Evolutionary conservation across 2,888 invertebrate species (phyloP).

Genomic region (Zaprionus obscuricornis): DNA sequence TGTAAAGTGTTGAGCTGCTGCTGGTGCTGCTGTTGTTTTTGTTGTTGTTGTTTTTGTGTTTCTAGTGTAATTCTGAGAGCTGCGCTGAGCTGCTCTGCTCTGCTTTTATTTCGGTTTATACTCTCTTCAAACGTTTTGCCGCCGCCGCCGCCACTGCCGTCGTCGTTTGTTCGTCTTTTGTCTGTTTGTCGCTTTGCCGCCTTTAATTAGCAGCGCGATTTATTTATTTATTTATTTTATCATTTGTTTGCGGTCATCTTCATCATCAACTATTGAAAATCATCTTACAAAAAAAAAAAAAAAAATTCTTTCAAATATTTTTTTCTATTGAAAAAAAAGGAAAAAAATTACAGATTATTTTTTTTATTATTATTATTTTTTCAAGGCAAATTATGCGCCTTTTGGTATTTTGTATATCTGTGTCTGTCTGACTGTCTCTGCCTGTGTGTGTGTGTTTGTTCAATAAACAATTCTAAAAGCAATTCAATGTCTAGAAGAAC

Average conservation of each 20-base stretch:
- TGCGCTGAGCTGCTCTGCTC: slow-evolving; percentile 22
- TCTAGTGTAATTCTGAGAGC: slow-evolving; percentile 28
- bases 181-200: slow-evolving; percentile 38
- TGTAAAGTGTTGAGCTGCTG: slow-evolving; percentile 12
- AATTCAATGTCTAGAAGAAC: slow-evolving; percentile 47
- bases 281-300: too few relatives aligned
- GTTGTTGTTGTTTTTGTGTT: slow-evolving; percentile 28
- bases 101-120: slow-evolving; percentile 53
- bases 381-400: slow-evolving; percentile 37
- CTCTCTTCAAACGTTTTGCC: slow-evolving; percentile 59
- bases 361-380: neutral
- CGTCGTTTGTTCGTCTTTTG: slow-evolving; percentile 12
- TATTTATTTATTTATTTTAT: slow-evolving; percentile 60
- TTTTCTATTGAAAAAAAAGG: slow-evolving; percentile 62
- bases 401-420: slow-evolving; percentile 17
- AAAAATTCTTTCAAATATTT: too few relatives aligned
- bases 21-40: too few relatives aligned
- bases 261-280: slow-evolving; percentile 34
- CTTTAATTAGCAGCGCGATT: slow-evolving; percentile 75
- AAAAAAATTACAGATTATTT: slow-evolving; percentile 62
- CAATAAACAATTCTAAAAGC: slow-evolving; percentile 53
- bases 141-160: slow-evolving; percentile 28
- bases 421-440: neutral
- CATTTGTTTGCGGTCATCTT: slow-evolving; percentile 52
- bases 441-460: slow-evolving; percentile 43